Conservation (phyloP, 2,888 invertebrate genomes). For the Drosophila neotestacea region DNA sequence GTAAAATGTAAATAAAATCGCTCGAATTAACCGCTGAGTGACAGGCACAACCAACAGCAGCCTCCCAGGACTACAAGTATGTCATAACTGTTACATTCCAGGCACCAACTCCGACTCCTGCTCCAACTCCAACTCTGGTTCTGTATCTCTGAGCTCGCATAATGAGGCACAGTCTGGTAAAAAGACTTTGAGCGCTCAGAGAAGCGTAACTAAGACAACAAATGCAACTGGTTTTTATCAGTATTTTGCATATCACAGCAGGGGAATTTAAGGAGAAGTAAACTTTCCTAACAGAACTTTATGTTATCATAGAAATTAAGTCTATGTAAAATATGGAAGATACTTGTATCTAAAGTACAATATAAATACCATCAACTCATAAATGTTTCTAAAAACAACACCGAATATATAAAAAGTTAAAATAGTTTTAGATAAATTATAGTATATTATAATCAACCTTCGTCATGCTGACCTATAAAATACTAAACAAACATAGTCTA, state of each 20-base stretch:
- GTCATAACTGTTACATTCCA: slow-evolving; percentile 58
- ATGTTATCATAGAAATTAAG: background rate
- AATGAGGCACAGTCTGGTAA: slow-evolving; percentile 34
- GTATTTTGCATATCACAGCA: slow-evolving; percentile 20
- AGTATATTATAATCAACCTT: too few species aligned
- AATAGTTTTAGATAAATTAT: too few species aligned
- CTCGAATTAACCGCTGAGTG: slow-evolving; percentile 77
- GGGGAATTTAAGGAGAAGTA: background rate
- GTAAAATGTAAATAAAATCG: slow-evolving; percentile 75
- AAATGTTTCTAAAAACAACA: too few species aligned
- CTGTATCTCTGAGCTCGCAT: slow-evolving; percentile 18
- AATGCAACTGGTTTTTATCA: slow-evolving; percentile 60
- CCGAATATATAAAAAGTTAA: too few species aligned
- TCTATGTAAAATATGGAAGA: background rate
- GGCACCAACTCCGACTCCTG: background rate
- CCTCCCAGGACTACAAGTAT: slow-evolving; percentile 37
- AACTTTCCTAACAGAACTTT: background rate
- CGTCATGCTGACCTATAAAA: too few species aligned
- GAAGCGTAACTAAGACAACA: slow-evolving; percentile 61
- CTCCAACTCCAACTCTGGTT: background rate
- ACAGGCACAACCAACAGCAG: slow-evolving; percentile 67
- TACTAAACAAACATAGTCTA: too few species aligned
- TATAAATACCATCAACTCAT: too few species aligned
- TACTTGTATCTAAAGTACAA: background rate
- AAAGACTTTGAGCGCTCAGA: slow-evolving; percentile 35